These are phyloP conservation scores for Apeira syringaria DNA, from an alignment of 2,888 invertebrate species.

Conservation along the genomic window DNA sequence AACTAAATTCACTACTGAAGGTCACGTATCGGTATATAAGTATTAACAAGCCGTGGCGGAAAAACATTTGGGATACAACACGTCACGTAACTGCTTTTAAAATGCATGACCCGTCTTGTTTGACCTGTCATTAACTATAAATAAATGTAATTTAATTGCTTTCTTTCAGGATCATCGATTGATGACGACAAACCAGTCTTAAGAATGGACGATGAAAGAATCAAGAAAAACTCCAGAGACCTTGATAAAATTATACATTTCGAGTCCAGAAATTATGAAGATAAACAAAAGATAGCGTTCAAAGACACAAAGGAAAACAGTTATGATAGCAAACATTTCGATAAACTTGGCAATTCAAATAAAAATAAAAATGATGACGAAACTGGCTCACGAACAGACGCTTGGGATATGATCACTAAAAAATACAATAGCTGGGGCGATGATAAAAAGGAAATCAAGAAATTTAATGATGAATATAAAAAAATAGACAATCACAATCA, in stretches of 20 bases:
- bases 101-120: too few species aligned
- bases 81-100: too few species aligned
- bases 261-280: neutral
- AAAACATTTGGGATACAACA: too few species aligned
- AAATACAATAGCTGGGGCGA: neutral
- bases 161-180: neutral
- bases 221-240: neutral
- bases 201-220: neutral
- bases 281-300: slow-evolving; percentile 2
- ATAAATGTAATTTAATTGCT: too few species aligned
- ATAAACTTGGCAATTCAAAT: neutral
- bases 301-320: neutral
- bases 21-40: too few species aligned
- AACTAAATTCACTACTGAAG: too few species aligned
- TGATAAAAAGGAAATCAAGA: neutral
- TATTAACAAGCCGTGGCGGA: too few species aligned
- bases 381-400: slow-evolving; percentile 8
- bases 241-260: neutral
- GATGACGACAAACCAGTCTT: neutral
- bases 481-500: neutral
- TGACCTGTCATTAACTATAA: too few species aligned
- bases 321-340: slow-evolving; percentile 1
- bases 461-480: neutral
- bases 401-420: slow-evolving; percentile 21
- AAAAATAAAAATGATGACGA: slow-evolving; percentile 9